Conservation (phyloP, 37 sponge, comb jelly and placozoan species). For the Spongilla lacustris region DNA sequence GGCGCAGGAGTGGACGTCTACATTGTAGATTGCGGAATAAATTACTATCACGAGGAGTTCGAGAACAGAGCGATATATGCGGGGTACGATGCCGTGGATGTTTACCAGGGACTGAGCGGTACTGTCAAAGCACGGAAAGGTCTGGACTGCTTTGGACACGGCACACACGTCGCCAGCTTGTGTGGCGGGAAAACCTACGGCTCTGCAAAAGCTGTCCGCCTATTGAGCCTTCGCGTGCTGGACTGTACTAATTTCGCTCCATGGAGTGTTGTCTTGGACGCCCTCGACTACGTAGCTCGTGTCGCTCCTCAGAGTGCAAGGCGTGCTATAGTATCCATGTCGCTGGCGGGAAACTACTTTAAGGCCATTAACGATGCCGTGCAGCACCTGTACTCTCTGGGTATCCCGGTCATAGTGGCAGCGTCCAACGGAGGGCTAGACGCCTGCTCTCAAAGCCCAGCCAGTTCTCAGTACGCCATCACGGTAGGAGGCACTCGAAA, state of each 20-base stretch:
- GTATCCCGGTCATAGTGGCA: conserved; percentile 58
- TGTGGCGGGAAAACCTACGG: conserved; percentile 65
- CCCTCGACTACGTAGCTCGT: conserved; percentile 40
- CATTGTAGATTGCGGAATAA: conserved; percentile 56
- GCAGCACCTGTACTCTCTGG: conserved; percentile 17
- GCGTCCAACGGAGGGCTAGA: conserved; percentile 63
- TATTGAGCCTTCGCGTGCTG: conserved; percentile 68
- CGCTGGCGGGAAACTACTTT: conserved; percentile 31
- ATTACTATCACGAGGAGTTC: conserved; percentile 42
- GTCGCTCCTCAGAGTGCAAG: conserved; percentile 9
- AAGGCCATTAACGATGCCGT: conserved; percentile 39
- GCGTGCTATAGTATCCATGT: conserved; percentile 66
- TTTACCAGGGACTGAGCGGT: not conserved
- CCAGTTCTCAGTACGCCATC: conserved; percentile 44
- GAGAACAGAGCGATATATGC: conserved; percentile 28
- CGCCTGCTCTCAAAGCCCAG: conserved; percentile 60
- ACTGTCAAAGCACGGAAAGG: conserved; percentile 29
- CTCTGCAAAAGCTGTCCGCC: conserved; percentile 34
- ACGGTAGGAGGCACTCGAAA: conserved; percentile 68
- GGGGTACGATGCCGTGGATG: conserved; percentile 57
- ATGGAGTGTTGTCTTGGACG: conserved; percentile 44
- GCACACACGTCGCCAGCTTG: conserved; percentile 75
- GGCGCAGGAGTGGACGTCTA: conserved; percentile 66
- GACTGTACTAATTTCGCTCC: conserved; percentile 56
- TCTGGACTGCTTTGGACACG: conserved; percentile 71